Evolutionary conservation across 2,797 vertebrate species (phyloP), one percentile per base, ranked within the genome.

Genomic region (Aulostomus chinensis): DNA sequence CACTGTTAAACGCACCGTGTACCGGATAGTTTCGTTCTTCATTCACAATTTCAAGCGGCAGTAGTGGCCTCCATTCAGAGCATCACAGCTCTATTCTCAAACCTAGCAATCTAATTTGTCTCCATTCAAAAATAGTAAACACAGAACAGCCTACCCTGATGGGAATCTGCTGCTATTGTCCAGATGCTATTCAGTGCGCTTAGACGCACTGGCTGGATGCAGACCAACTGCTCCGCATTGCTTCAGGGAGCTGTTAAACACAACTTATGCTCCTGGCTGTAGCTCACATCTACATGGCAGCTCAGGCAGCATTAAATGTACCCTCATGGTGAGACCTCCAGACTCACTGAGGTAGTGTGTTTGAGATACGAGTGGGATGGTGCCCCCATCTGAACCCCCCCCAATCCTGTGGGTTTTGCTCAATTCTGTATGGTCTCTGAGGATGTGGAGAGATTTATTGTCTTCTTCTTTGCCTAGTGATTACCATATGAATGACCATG

Each of bases 401-500:
- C 36, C 15, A 46, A 53, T 47, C 57, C 76, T 37, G 50, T 29
- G 54, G 25, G 46, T 33, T 45, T 58, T 40, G 24, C 65, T 63
- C 47, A 43, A 53, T 52, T 69, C 57, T 25, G 38, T 28, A 9
- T 5, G 2, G 24, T 48, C 67, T 73, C 72, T 40, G 39, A 76
- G 51, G 74, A 58, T 60, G 35, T 21, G 16, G 52, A 41, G 38
- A 68, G 67, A 84, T 80, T 79, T 76, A 82, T 82, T 78, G 71
- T 80, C 48, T 31, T 63, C 45, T 68, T 70, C 47, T 70, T 60
- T 69, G 59, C 47, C 20, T 16, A 32, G 43, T 73, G 61, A 86
- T 87, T 87, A 80, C 68, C 85, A 84, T 87, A 86, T 80, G 75
- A 88, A 87, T 81, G 65, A 47, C 46, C 60, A 24, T 56, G 67